phyloP scores from a whole-genome alignment of 2,797 vertebrate genomes.

The Limosa lapponica region DNA sequence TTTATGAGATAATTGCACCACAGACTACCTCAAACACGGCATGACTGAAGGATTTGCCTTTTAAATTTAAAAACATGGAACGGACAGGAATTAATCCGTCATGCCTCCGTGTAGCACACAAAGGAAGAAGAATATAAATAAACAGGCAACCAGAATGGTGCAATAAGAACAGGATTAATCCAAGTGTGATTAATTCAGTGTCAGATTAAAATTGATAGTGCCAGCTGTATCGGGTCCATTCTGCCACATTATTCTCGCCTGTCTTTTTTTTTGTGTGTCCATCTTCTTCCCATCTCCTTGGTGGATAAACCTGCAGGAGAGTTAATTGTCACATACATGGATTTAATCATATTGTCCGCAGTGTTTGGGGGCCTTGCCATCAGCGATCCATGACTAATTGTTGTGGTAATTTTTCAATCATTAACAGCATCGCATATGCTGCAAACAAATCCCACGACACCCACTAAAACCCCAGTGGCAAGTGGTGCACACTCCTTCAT shows the following conservation, averaged over 20 bases:
- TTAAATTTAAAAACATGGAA: conserved; percentile 76
- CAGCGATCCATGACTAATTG: conserved; percentile 87
- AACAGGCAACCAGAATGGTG: conserved; percentile 75
- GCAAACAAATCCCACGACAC: conserved; percentile 82
- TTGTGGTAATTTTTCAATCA: conserved; percentile 90
- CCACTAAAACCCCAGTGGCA: conserved; percentile 71
- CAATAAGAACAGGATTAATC: conserved; percentile 83
- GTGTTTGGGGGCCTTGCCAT: conserved; percentile 79
- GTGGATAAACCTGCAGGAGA: conserved; percentile 83
- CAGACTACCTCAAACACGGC: conserved; percentile 74
- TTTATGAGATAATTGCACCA: conserved; percentile 83
- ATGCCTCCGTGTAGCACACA: conserved; percentile 70
- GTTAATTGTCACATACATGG: conserved; percentile 98
- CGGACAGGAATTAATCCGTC: conserved; percentile 79
- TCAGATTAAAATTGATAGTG: conserved; percentile 86
- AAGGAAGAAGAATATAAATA: conserved; percentile 74
- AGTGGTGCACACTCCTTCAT: conserved; percentile 58
- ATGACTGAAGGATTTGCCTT: conserved; percentile 72
- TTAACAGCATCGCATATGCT: conserved; percentile 95
- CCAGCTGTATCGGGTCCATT: conserved; percentile 87
- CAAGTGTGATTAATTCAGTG: conserved; percentile 89
- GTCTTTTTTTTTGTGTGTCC: conserved; percentile 67
- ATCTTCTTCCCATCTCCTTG: conserved; percentile 70
- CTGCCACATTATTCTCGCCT: conserved; percentile 68
- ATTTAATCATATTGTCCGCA: conserved; percentile 94